Evolutionary conservation across 2,113 vertebrate species (phyloP).

Genomic region (Crotalus tigris): DNA sequence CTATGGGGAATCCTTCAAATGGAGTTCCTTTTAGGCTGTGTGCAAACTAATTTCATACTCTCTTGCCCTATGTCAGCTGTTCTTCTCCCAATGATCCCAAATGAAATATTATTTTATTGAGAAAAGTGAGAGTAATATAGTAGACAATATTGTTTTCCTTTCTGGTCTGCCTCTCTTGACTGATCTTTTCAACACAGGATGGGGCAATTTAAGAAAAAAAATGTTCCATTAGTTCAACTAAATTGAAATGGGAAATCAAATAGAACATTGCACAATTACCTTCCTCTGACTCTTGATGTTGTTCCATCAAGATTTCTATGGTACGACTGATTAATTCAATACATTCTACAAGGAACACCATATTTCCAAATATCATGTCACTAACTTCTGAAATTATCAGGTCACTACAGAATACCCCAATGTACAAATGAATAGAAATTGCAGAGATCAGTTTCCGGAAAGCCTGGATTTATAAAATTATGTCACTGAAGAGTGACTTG

Average conservation of each 20-base stretch:
- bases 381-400: slow-evolving; percentile 15
- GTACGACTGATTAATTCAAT: background rate
- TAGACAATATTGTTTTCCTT: background rate
- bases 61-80: background rate
- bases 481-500: slow-evolving; percentile 18
- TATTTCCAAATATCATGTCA: background rate
- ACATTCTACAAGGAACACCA: background rate
- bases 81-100: background rate
- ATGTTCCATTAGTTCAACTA: background rate
- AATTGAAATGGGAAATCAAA: background rate
- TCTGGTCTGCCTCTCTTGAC: background rate
- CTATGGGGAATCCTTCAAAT: background rate
- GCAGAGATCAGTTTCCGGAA: slow-evolving; percentile 9
- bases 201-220: background rate
- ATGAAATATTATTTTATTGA: background rate
- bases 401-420: background rate
- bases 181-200: background rate
- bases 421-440: slow-evolving; percentile 14
- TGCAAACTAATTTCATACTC: background rate
- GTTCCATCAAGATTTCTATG: slow-evolving; percentile 16
- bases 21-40: background rate
- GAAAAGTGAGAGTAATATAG: background rate
- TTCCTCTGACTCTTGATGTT: background rate
- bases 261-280: background rate
- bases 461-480: background rate